Base-by-base conservation (phyloP, 2,797 vertebrate genomes). In the Pipistrellus nathusii region DNA sequence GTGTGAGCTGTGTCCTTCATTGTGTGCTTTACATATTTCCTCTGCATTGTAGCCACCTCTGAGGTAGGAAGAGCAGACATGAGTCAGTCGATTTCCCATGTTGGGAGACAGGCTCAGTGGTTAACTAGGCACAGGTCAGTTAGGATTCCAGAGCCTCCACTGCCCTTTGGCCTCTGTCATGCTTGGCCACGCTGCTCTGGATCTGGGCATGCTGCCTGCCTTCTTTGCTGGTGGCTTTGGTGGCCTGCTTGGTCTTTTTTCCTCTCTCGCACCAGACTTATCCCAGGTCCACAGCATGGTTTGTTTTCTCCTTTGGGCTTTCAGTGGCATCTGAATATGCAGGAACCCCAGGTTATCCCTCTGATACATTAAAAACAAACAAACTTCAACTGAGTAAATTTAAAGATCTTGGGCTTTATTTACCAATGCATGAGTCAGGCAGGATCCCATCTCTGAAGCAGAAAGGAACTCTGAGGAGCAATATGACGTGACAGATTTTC, bases 1-100 rank as follows among this genome's bases (percentile, higher is more conserved):
- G 3, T 0, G 1, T 76, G 7, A 25, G 15, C 15, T 25, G 15
- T 64, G n/a, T 48, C 9, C 0, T 51, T 51, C 1, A 4, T 18
- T 14, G 5, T 0, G 0, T 20, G n/a, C 46, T 14, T 66, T 1
- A 11, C 10, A 15, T n/a, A 75, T 7, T 0, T 23, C 9, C 64
- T 92, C 59, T 62, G 11, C 69, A 66, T 23, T 0, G 7, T 23
- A 4, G 3, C n/a, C n/a, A 12, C 48, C 53, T 48, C 12, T 51
- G 51, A 64, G 55, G 20, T 3, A 27, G 23, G 8, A 4, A 32
- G 81, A 71, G 20, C 3, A 10, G 38, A 38, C 55, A 25, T 25
- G 78, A 44, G n/a, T 68, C 10, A 0, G 68, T 14, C 0, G 9
- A 6, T 59, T 53, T 90, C 57, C 17, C 7, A 8, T 17, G 4